These are phyloP conservation scores for Halictus ligatus DNA, from an alignment of 2,888 invertebrate genomes.

Conservation along the genomic window DNA sequence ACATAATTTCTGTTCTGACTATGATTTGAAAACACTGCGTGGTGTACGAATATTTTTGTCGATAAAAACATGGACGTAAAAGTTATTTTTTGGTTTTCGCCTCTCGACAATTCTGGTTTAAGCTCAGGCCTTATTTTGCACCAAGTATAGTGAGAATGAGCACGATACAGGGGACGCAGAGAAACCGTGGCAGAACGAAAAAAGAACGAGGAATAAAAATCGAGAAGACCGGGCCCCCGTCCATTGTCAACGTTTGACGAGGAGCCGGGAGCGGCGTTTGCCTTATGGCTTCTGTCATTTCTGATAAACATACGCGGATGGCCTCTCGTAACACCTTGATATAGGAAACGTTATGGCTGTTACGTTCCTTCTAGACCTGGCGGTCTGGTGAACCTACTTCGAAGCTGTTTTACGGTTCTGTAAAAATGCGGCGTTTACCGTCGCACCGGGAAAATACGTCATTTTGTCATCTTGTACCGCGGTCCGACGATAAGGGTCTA, in stretches of 20 bases:
- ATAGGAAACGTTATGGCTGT: constrained; percentile 46
- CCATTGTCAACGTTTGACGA: constrained; percentile 46
- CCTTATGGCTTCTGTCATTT: constrained; percentile 67
- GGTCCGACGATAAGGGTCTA: constrained; percentile 42
- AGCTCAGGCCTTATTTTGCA: background rate
- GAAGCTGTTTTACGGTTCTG: constrained; percentile 47
- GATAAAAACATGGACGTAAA: no score
- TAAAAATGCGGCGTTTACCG: constrained; percentile 44
- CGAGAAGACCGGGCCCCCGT: constrained; percentile 11
- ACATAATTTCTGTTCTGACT: no score
- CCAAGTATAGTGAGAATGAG: background rate
- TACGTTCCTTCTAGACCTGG: constrained; percentile 15
- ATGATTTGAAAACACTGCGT: no score
- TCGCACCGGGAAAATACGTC: constrained; percentile 36
- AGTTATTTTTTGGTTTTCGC: no score
- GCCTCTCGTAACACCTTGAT: constrained; percentile 47
- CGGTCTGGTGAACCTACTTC: constrained; percentile 9
- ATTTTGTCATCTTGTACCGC: constrained; percentile 47
- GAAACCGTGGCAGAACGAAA: background rate
- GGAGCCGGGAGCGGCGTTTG: constrained; percentile 61
- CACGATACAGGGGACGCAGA: background rate
- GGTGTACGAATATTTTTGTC: no score
- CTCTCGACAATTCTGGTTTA: background rate
- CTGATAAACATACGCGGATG: constrained; percentile 62
- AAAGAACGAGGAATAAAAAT: constrained; percentile 47